A percentile compares a stretch with the other conserved stretches of the same genome.
Evolutionary conservation across 2,797 vertebrate genomes (phyloP).

Genomic region (Halcyon badia): DNA sequence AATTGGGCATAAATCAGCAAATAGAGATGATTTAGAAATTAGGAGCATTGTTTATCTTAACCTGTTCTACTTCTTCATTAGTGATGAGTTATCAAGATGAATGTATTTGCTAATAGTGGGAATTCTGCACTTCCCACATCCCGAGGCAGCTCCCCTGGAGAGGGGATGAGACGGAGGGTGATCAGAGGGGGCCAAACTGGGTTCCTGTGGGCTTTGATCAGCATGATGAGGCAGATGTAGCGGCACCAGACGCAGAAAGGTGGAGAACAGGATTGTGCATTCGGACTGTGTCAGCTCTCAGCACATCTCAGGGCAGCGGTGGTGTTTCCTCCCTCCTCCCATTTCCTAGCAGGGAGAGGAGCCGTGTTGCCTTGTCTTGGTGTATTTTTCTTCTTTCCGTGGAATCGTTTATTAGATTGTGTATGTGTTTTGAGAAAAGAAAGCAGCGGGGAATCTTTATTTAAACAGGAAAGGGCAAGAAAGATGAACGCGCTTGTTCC

Average conservation of each 20-base stretch:
- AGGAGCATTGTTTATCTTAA: background rate
- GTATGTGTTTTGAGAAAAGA: conserved; percentile 18
- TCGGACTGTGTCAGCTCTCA: accelerated
- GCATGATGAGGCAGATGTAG: background rate
- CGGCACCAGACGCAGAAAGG: background rate
- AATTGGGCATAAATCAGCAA: background rate
- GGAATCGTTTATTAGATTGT: conserved; percentile 34
- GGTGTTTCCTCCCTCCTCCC: background rate
- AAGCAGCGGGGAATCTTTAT: conserved; percentile 31
- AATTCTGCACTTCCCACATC: background rate
- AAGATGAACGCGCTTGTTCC: conserved; percentile 45
- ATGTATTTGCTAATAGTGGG: background rate
- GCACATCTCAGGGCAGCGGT: background rate
- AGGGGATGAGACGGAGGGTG: background rate
- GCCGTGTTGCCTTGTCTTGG: background rate
- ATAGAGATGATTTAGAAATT: background rate
- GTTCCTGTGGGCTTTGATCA: background rate
- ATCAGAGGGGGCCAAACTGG: background rate
- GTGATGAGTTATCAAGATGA: background rate
- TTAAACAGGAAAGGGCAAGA: conserved; percentile 39
- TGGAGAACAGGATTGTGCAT: background rate
- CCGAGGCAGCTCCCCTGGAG: background rate
- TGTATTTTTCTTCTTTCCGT: conserved; percentile 7
- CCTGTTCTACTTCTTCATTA: background rate
- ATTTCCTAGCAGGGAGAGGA: background rate